Conservation (phyloP, 2,888 invertebrate species). For the Drosophila anomelani region DNA sequence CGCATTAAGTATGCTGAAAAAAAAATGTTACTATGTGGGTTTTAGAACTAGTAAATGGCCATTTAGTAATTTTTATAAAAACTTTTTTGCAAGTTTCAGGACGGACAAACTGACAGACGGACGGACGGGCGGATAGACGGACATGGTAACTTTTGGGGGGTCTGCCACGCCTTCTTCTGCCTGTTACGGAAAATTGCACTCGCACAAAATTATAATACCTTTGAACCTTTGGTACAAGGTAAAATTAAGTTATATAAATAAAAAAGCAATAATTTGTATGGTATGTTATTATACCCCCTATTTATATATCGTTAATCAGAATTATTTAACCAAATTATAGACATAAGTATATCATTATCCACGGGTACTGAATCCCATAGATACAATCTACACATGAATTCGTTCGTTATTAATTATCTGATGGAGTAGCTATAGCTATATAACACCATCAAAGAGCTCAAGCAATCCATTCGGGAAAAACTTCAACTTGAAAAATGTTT, state of each 20-base stretch:
- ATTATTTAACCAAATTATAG: not conserved
- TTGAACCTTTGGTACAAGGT: too few relatives aligned
- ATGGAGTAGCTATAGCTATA: not conserved
- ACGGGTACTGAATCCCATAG: not conserved
- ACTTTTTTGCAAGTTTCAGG: not conserved
- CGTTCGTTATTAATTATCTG: not conserved
- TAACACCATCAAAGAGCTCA: not conserved
- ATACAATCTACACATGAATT: not conserved
- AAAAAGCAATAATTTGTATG: too few relatives aligned
- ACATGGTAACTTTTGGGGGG: too few relatives aligned
- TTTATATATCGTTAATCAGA: not conserved
- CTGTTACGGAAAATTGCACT: too few relatives aligned
- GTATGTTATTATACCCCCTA: too few relatives aligned
- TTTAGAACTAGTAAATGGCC: not conserved
- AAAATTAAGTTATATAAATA: too few relatives aligned
- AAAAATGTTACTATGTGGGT: not conserved
- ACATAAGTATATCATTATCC: not conserved
- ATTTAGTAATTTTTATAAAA: not conserved
- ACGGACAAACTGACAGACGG: too few relatives aligned
- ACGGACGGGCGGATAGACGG: too few relatives aligned
- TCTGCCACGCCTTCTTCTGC: too few relatives aligned
- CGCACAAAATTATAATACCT: too few relatives aligned
- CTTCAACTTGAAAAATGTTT: not conserved
- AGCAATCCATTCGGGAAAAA: not conserved
- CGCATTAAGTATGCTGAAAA: conserved; percentile 25